Evolutionary conservation across 2,888 invertebrate species (phyloP), one percentile per base, ranked within the genome.

Genomic region (Sarcophaga subvicina): DNA sequence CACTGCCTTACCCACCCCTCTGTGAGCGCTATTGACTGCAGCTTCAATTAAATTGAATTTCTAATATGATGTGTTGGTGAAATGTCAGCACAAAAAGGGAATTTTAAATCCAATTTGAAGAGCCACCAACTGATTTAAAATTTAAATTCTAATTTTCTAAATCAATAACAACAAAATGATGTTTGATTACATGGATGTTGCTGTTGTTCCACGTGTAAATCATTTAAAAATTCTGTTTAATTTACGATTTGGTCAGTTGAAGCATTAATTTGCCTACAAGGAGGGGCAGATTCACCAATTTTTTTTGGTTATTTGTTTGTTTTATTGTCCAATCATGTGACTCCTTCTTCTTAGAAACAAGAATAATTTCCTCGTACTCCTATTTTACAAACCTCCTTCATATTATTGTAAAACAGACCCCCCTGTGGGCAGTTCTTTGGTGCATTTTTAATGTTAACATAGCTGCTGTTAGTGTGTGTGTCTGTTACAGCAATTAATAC

Each of bases 61-160:
- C 54, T 3, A 54, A 54, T 54, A 4, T 5, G 54, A 54, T 14
- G 1, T 1, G 5, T 2, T 4, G 2, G 17, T 54, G 14, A 54
- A 54, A 14, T 54, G 17, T 14, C 12, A 5, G 1, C 1, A 14
- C 12, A 4, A 54, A 54, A 54, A 54, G 54, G 54, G 54, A 54
- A 54, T 54, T 54, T 66, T 37, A 66, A 37, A 66, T 66, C 17
- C 6, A 67, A 67, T 20, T 47, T 12, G 45, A 66, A 45, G 11
- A 45, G n/a, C 12, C 37, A 47, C 6, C 45, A 67, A 37, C 63
- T 83, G 73, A 83, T 83, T 79, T 73, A 79, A 83, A 79, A 75
- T 83, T 79, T 79, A 75, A 79, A 83, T 79, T 83, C 79, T 79
- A 83, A 75, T 70, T 37, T 66, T 14, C 37, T 17, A 63, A 67